Evolutionary conservation across 2,113 vertebrate species (phyloP), one percentile per base, ranked within the genome.

Genomic region (Pogonocichla stellata): DNA sequence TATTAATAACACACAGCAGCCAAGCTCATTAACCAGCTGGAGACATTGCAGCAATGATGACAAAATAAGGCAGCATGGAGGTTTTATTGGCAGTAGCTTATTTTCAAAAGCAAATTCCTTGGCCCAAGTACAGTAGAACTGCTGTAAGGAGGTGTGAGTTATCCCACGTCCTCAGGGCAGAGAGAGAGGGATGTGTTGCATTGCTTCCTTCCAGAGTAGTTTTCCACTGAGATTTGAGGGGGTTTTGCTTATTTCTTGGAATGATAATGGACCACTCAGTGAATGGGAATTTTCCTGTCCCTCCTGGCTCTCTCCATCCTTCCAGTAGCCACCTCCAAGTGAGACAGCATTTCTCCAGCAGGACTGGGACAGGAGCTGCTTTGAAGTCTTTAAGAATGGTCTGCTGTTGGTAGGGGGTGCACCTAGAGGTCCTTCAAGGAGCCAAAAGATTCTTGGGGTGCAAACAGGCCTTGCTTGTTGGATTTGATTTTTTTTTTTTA

Each of bases 251-350:
- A 45, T 80, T 88, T 81, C 16, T 64, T 60, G 47, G 38, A 43
- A 6, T 71, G 33, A 54, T 58, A 78, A 25, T 4, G 33, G 70
- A 47, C 19, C 33, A n/a, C 17, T 64, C 4, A 3, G 40, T 22
- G 40, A 91, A 60, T 36, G 13, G 66, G 72, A 43, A 4, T 72
- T 42, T 72, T 69, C 18, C 14, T 53, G 19, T 69, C 9, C 14
- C 31, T 67, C 61, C 33, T 92, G 72, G 25, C 25, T 84, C 13
- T 65, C 11, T 40, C 11, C 50, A 50, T 83, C 54, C n/a, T 13
- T 66, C 8, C 20, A 61, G 60, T 8, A 61, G 53, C 28, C 0
- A 0, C 28, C 14, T 73, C 36, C 54, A 69, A 56, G 62, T 0
- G 9, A 71, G 73, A 48, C 20, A 33, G 33, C 38, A 42, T 77